phyloP scores from a whole-genome alignment of 2,888 invertebrate species.

The Nemapogon koenigi region DNA sequence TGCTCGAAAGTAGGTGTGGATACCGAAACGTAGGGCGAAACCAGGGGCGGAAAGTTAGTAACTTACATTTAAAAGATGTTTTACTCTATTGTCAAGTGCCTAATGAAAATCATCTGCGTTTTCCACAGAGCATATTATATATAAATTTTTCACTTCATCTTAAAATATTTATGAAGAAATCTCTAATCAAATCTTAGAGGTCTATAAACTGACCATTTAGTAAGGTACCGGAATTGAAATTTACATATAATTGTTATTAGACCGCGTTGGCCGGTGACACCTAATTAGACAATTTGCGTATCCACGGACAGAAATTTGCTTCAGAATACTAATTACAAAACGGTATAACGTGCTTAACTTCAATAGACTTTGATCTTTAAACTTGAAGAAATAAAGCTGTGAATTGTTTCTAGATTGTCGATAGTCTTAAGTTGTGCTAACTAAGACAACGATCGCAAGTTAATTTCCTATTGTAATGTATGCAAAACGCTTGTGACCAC shows the following conservation, averaged over 20 bases:
- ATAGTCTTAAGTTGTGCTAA: conserved; percentile 26
- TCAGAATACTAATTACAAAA: neutral
- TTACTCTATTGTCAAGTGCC: too few species aligned
- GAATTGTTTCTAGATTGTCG: conserved; percentile 14
- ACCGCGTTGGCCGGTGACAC: conserved; percentile 32
- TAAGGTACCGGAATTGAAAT: conserved; percentile 24
- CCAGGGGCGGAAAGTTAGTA: too few species aligned
- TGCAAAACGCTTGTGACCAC: conserved; percentile 48
- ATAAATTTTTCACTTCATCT: too few species aligned
- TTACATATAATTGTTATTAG: conserved; percentile 41
- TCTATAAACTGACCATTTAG: too few species aligned
- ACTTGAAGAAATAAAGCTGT: neutral
- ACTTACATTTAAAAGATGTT: too few species aligned
- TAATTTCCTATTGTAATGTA: conserved; percentile 56
- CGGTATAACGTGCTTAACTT: neutral
- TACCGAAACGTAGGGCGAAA: too few species aligned
- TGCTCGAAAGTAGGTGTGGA: too few species aligned
- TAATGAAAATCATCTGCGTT: too few species aligned
- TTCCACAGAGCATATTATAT: too few species aligned
- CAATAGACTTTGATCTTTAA: conserved; percentile 1
- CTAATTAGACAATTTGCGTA: conserved; percentile 57
- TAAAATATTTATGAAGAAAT: too few species aligned
- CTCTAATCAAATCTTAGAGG: too few species aligned
- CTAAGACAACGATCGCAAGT: conserved; percentile 39
- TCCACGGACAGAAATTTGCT: conserved; percentile 25